Evolutionary conservation across 1,140 invertebrate species (phyloP).

Genomic region (Pantala flavescens): DNA sequence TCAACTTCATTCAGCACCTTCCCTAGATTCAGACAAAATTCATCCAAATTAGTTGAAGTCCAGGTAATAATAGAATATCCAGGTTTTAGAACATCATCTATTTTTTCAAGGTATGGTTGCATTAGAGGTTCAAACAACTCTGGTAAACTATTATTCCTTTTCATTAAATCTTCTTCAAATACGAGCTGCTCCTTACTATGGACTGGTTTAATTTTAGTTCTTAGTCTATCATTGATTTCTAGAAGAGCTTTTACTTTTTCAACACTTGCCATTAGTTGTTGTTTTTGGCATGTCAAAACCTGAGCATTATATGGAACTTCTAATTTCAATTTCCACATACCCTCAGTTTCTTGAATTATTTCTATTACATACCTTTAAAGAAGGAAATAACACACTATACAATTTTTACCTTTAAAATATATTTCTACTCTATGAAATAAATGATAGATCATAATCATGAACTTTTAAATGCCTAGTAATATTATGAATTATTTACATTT

Average conservation of each 20-base stretch:
- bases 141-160: slow-evolving; percentile 35
- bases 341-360: slow-evolving; percentile 59
- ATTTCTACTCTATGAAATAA: too few species aligned
- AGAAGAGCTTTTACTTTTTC: slow-evolving; percentile 48
- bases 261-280: slow-evolving; percentile 47
- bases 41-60: slow-evolving; percentile 60
- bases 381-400: neutral
- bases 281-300: slow-evolving; percentile 43
- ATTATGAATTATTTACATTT: too few species aligned
- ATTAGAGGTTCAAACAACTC: slow-evolving; percentile 55
- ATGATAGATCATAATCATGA: too few species aligned
- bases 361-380: slow-evolving; percentile 41
- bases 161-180: neutral
- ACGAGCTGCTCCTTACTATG: neutral
- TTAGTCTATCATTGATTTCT: slow-evolving; percentile 43
- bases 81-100: slow-evolving; percentile 59
- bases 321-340: slow-evolving; percentile 55
- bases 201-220: slow-evolving; percentile 20
- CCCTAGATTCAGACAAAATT: slow-evolving; percentile 49
- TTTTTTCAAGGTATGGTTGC: slow-evolving; percentile 51
- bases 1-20: slow-evolving; percentile 50
- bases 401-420: too few species aligned
- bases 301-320: slow-evolving; percentile 19
- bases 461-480: too few species aligned
- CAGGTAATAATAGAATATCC: slow-evolving; percentile 67